phyloP scores from a whole-genome alignment of 2,797 vertebrate genomes.

The Enteromius viviparus region DNA sequence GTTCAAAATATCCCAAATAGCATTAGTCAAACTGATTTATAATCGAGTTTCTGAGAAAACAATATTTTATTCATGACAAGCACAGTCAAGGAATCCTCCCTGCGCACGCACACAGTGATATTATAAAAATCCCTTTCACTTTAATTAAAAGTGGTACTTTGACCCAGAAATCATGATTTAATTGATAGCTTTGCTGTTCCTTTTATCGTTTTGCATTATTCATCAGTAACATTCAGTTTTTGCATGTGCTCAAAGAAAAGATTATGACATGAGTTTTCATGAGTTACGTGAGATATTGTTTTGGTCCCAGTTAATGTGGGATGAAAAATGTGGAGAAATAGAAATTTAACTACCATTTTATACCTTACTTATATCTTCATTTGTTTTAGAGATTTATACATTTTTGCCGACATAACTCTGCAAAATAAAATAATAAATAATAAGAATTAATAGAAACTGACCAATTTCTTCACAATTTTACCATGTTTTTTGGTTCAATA shows the following conservation, averaged over 20 bases:
- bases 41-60: neutral
- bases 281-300: neutral
- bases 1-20: conserved; percentile 26
- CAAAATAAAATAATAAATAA: neutral
- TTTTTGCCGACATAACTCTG: neutral
- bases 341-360: neutral
- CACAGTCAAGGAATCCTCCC: neutral
- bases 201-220: conserved; percentile 25
- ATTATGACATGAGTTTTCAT: conserved; percentile 15
- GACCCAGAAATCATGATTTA: conserved; percentile 45
- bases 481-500: neutral
- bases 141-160: conserved; percentile 15
- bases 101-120: neutral
- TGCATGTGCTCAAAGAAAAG: conserved; percentile 13
- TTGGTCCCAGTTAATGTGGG: neutral
- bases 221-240: neutral
- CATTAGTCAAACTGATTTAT: conserved; percentile 18
- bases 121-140: neutral
- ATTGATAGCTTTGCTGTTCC: neutral
- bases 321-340: conserved; percentile 32
- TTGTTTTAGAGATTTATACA: neutral
- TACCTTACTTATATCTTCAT: neutral
- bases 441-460: neutral
- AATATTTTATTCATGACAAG: neutral
- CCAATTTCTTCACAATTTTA: neutral